Base-by-base conservation (phyloP, 2,888 invertebrate species). In the Sicus ferrugineus region DNA sequence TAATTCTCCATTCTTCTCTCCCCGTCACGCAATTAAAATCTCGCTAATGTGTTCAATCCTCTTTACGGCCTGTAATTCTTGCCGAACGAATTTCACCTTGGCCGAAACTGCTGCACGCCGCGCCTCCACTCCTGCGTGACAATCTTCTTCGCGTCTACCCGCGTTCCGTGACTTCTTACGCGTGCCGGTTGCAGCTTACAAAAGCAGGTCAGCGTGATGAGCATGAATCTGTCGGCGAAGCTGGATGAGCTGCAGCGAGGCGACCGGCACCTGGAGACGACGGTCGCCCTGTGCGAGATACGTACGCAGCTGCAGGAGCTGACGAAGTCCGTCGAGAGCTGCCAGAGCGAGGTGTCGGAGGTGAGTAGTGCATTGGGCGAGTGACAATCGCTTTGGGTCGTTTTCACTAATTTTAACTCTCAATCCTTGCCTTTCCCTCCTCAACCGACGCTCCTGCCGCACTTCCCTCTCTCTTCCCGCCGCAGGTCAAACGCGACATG, bases 171-270 rank as follows among this genome's bases (percentile, higher is more conserved):
- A 26, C 19, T 7, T 23, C 6, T n/a, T n/a, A n/a, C n/a, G n/a
- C n/a, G n/a, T n/a, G n/a, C 31, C 14, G 19, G 31, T 19, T 72
- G 79, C 88, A 96, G 95, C 92, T 93, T 96, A 90, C 95, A 96
- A 91, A 93, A 94, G 90, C 95, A 96, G 93, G 94, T 96, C 91
- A 93, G 94, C 91, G 94, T 95, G 89, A 96, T 96, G 96, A 95
- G 95, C 89, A 94, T 94, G 93, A 95, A 95, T 90, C 91, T 96
- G 88, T 91, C 93, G 87, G 93, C 94, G 84, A 95, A 95, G 89
- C 90, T 96, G 89, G 95, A 96, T 88, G 94, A 95, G 89, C 91
- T 96, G 88, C 95, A 95, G 88, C 90, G 92, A 83, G 90, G 91
- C 83, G 95, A 95, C 88, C 92, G 94, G 82, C 94, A 95, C 88